Base-by-base conservation (phyloP, 1,140 invertebrate species). In the Thalassaphorura encarpata region DNA sequence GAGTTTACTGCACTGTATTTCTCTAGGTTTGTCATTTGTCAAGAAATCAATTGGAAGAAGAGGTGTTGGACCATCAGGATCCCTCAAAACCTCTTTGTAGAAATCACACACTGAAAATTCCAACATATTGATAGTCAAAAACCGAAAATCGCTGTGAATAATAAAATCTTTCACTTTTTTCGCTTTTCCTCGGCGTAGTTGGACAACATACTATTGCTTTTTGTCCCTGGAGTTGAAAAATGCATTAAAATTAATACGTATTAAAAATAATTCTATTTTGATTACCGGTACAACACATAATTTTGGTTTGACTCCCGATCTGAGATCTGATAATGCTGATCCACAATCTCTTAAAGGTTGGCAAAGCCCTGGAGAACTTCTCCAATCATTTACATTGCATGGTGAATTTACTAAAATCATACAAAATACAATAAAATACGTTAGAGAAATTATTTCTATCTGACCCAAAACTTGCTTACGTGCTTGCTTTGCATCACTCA, bases 131-230 rank as follows among this genome's bases (percentile, higher is more conserved):
- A n/a, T n/a, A n/a, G n/a, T 52, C 5, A 5, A 39, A 41, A 39
- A 49, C 1, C n/a, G 40, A 52, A 46, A 23, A n/a, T 18, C n/a
- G n/a, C n/a, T n/a, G n/a, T n/a, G n/a, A n/a, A n/a, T n/a, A n/a
- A n/a, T n/a, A n/a, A 18, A 31, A 8, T 1, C 18, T 28, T 29
- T 62, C 39, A 63, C 62, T 63, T 23, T 27, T 33, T 11, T 28
- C 54, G 36, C 62, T 63, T 19, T 60, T 63, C 26, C 62, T 54
- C 15, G 21, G 29, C 24, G 36, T 26, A 26, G 5, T 55, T 11
- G 49, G 52, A 50, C 62, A 63, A 42, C 62, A 63, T 26, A 63
- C 48, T 3, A 60, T 23, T 23, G 54, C 51, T 2, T 16, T 24
- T n/a, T 41, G 21, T 33, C 36, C 40, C 53, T 54, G 36, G 31